These are phyloP conservation scores for Spodoptera exigua DNA, from an alignment of 2,888 invertebrate species.

Conservation along the genomic window DNA sequence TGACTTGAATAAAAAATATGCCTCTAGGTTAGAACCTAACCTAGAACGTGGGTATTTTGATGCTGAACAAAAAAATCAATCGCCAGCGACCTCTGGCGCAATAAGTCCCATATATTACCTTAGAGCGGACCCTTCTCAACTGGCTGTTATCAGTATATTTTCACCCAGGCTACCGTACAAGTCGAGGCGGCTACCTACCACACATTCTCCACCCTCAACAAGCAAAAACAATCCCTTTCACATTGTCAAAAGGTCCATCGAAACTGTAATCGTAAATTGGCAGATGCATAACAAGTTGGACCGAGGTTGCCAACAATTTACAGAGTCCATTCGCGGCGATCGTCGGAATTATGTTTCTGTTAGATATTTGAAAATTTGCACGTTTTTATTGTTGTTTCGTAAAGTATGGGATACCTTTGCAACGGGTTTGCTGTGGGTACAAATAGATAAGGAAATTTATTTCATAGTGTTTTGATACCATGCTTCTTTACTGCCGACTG, in stretches of 20 bases:
- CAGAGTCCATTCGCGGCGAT: conserved; percentile 67
- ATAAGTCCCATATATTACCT: conserved; percentile 45
- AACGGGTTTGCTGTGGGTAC: not conserved
- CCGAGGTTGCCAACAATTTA: conserved; percentile 66
- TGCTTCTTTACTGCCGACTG: no score
- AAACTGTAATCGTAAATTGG: conserved; percentile 41
- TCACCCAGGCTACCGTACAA: conserved; percentile 58
- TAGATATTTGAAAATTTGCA: conserved; percentile 47
- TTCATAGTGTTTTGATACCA: not conserved
- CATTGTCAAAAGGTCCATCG: conserved; percentile 22
- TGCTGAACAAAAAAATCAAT: conserved; percentile 37
- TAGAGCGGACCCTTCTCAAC: conserved; percentile 54
- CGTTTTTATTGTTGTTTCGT: conserved; percentile 35
- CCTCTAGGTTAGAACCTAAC: no score
- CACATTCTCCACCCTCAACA: conserved; percentile 20
- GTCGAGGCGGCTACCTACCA: conserved; percentile 50
- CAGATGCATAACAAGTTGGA: conserved; percentile 64
- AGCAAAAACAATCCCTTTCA: conserved; percentile 21
- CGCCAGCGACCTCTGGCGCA: conserved; percentile 40
- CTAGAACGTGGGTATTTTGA: conserved; percentile 3
- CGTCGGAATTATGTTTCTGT: conserved; percentile 62
- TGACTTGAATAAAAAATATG: no score
- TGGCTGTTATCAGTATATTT: conserved; percentile 59
- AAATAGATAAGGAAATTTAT: not conserved
- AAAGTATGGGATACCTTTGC: conserved; percentile 10